Evolutionary conservation across 2,113 vertebrate species (phyloP), one percentile per base, ranked within the genome.

Genomic region (Zosterops hypoxanthus): DNA sequence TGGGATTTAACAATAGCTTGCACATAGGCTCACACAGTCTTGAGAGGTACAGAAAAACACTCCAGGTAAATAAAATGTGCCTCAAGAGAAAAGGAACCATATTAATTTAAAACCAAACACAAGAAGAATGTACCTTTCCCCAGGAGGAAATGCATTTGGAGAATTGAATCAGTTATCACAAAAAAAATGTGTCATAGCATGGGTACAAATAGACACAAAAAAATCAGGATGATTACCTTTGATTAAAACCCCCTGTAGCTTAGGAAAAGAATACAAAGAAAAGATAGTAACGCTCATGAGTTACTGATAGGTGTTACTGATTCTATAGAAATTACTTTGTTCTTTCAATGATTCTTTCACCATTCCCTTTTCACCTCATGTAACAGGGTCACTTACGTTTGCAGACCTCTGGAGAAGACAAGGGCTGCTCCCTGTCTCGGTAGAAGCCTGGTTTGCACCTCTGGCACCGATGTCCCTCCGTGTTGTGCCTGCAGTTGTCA

Each of bases 401-500:
- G 96, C 99, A 99, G 91, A 97, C 97, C 46, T 98, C 94, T 25
- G 97, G 90, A 17, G 98, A 98, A 46, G 94, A 98, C 71, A 98
- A 56, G 33, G 98, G 97, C 84, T 98, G 96, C 13, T 88, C 97
- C 14, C 89, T 98, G 46, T 97, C 98, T 11, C 98, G 97, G 84
- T 98, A 98, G 41, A 98, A 99, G 31, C 99, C 99, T 0, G 97
- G 95, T 46, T 97, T 98, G 97, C 99, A 99, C 59, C 98, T 97
- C 44, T 99, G 98, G 95, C 99, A 99, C 56, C 98, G 97, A 29
- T 98, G 97, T 9, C 99, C 99, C 7, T 97, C 97, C 0, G 98
- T 99, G 97, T 99, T 98, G 91, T 99, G 98, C 64, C 91, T 97
- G 96, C 99, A 99, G 97, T 95, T 88, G 39, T 99, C 96, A 7